Base-by-base conservation (phyloP, 1,140 invertebrate genomes). In the Leptestheria dahalacensis region DNA sequence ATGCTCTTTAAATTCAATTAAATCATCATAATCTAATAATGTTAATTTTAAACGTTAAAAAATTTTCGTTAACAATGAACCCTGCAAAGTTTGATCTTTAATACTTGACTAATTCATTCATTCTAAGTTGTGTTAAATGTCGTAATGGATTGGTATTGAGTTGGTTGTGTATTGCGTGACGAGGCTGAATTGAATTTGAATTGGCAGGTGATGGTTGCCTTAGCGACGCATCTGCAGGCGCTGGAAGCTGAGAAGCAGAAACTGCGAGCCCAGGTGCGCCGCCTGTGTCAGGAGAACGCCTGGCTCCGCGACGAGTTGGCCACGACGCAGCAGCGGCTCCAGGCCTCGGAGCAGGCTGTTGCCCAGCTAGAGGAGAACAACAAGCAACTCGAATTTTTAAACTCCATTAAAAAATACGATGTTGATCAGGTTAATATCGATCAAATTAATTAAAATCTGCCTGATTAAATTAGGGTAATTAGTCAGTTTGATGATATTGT, bases 201-300 rank as follows among this genome's bases (percentile, higher is more conserved):
- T n/a, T 48, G 20, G 52, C 75, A 95, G 82, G 92, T 98, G 2
- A 98, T 99, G 88, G 88, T 97, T 80, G 90, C 93, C 0, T 77
- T 99, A 9, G 90, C 94, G 10, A 88, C 85, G 60, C 93, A 99
- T 73, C 76, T 98, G 60, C 94, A 97, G 75, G 88, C 89, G 68
- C 86, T 97, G 18, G 96, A 99, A 71, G 95, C 95, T 15, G 96
- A 99, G 74, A 99, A 99, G 74, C 94, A 98, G 72, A 99, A 99
- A 74, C 76, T 98, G 23, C 82, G 95, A 64, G 95, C 95, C 1
- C 96, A 99, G 77, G 92, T 97, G 2, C 83, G 91, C 26, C 79
- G 93, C 62, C 75, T 92, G 20, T 90, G 87, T 67, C 87, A 91
- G 74, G 97, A 99, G 74, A 99, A 99, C 75, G 94, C 94, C 1